Conservation (phyloP, 1,140 invertebrate genomes). For the Ganaspis sp. region DNA sequence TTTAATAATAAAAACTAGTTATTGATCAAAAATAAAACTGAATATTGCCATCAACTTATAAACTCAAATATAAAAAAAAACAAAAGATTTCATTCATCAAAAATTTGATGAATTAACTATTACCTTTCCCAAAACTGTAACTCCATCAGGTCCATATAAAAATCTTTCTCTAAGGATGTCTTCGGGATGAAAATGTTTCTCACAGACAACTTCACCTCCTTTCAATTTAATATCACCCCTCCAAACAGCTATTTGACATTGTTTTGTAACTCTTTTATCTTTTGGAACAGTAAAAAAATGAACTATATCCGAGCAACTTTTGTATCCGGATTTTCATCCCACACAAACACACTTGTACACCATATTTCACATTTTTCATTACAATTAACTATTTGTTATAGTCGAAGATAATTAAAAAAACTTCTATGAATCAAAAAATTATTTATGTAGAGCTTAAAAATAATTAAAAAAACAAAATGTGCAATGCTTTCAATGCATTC, state of each 20-base stretch:
- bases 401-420: too few species aligned
- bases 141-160: background rate
- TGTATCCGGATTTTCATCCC: background rate
- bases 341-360: background rate
- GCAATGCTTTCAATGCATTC: too few species aligned
- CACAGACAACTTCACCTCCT: background rate
- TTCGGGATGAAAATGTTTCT: background rate
- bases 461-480: too few species aligned
- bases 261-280: background rate
- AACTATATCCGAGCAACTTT: background rate
- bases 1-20: too few species aligned
- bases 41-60: too few species aligned
- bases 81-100: too few species aligned
- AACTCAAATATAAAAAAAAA: too few species aligned
- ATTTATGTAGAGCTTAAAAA: too few species aligned
- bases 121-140: background rate
- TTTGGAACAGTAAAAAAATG: background rate
- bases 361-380: background rate
- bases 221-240: background rate
- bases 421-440: too few species aligned
- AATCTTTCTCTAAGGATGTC: background rate
- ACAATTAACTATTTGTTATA: too few species aligned
- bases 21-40: too few species aligned
- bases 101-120: background rate
- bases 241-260: background rate